Evolutionary conservation across 2,113 vertebrate species (phyloP).

Genomic region (Pseudonaja textilis): DNA sequence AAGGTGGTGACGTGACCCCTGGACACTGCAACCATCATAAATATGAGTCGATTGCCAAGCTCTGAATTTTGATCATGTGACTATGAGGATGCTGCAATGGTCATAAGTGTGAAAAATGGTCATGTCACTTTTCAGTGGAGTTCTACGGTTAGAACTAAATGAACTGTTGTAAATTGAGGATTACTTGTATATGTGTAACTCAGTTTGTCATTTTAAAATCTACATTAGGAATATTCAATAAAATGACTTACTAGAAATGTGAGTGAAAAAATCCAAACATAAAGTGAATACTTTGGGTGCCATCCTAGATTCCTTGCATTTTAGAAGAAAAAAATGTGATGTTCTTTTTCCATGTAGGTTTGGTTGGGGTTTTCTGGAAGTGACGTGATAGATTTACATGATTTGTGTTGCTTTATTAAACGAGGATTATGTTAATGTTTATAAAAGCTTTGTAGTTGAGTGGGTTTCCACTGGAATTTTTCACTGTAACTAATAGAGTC

Average conservation of each 20-base stretch:
- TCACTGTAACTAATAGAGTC: neutral
- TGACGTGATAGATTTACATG: neutral
- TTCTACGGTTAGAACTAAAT: too few species aligned
- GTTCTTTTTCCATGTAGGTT: neutral
- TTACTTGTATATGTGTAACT: neutral
- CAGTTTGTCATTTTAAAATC: neutral
- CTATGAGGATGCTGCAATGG: neutral
- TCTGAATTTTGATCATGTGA: neutral
- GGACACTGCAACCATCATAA: neutral
- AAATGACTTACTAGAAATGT: neutral
- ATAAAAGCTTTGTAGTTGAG: neutral
- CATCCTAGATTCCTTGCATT: neutral
- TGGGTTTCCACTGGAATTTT: neutral
- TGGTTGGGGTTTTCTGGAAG: neutral
- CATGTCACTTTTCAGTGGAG: neutral
- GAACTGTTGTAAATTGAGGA: too few species aligned
- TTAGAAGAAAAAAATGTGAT: neutral
- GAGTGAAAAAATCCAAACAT: neutral
- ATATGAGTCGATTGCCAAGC: neutral
- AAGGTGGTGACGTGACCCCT: neutral
- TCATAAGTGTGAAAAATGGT: neutral
- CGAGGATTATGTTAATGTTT: neutral
- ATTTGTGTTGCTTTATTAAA: neutral
- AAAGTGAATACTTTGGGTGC: neutral
- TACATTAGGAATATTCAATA: neutral